Evolutionary conservation across 2,888 invertebrate genomes (phyloP).

Genomic region (Sphaerophoria taeniata): DNA sequence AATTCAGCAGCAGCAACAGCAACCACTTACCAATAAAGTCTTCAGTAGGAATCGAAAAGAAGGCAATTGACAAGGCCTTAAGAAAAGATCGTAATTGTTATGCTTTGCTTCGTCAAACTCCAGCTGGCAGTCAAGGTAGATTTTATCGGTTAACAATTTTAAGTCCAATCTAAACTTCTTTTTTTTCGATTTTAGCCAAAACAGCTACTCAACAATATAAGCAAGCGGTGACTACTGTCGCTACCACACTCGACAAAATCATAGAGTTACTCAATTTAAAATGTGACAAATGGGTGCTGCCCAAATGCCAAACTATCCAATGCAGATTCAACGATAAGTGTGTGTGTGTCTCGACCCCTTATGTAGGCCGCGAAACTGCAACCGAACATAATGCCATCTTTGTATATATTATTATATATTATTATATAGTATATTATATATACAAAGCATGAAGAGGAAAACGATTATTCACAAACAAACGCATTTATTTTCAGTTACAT

Average conservation of each 20-base stretch:
- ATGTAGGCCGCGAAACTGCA: too few relatives aligned
- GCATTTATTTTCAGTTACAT: too few relatives aligned
- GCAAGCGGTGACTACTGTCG: conserved; percentile 80
- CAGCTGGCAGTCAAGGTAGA: conserved; percentile 82
- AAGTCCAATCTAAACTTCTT: background rate
- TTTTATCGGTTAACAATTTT: background rate
- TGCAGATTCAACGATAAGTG: too few relatives aligned
- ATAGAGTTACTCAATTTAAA: too few relatives aligned
- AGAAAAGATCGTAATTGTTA: conserved; percentile 82
- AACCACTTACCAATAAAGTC: conserved; percentile 77
- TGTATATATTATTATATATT: too few relatives aligned
- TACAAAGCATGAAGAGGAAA: too few relatives aligned
- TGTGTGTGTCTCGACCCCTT: too few relatives aligned
- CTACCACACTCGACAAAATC: conserved; percentile 86
- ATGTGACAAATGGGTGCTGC: too few relatives aligned
- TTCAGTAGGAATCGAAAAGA: conserved; percentile 82
- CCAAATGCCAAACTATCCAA: too few relatives aligned
- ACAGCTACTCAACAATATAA: conserved; percentile 78
- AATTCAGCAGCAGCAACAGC: conserved; percentile 76
- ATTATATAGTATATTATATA: too few relatives aligned
- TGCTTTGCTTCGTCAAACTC: conserved; percentile 81
- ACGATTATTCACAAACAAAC: too few relatives aligned
- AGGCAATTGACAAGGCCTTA: conserved; percentile 82
- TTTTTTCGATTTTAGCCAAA: conserved; percentile 61
- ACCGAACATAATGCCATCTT: too few relatives aligned